phyloP scores from a whole-genome alignment of 2,888 invertebrate species.

The Polymixis flavicincta region DNA sequence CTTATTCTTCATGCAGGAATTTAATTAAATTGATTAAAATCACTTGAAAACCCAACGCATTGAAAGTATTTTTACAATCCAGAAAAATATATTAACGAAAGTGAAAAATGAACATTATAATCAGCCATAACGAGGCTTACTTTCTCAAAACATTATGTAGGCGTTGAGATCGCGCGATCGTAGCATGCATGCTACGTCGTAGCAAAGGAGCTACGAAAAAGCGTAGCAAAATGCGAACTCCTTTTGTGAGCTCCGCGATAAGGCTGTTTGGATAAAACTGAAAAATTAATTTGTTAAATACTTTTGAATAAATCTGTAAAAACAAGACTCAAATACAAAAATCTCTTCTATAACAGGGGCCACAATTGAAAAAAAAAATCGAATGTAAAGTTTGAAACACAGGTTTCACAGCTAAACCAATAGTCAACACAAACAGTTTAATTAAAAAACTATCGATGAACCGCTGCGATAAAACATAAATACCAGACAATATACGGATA shows the following conservation, averaged over 20 bases:
- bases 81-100: background rate
- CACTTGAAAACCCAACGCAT: too few relatives aligned
- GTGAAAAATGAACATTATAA: background rate
- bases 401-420: background rate
- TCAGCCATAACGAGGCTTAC: background rate
- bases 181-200: conserved; percentile 41
- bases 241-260: background rate
- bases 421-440: background rate
- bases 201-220: conserved; percentile 18
- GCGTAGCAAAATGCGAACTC: background rate
- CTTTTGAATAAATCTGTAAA: background rate
- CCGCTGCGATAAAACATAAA: conserved; percentile 27
- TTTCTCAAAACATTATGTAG: background rate
- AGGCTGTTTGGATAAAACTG: background rate
- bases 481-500: background rate
- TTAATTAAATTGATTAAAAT: conserved; percentile 1
- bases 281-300: background rate
- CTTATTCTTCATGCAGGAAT: conserved; percentile 18
- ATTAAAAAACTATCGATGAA: conserved; percentile 28
- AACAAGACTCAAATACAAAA: background rate
- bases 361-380: background rate
- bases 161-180: background rate
- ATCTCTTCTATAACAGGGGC: background rate
- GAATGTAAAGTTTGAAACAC: background rate
- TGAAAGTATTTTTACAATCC: background rate